Conservation (phyloP, 2,888 invertebrate species). For the Pandemis cinnamomeana region DNA sequence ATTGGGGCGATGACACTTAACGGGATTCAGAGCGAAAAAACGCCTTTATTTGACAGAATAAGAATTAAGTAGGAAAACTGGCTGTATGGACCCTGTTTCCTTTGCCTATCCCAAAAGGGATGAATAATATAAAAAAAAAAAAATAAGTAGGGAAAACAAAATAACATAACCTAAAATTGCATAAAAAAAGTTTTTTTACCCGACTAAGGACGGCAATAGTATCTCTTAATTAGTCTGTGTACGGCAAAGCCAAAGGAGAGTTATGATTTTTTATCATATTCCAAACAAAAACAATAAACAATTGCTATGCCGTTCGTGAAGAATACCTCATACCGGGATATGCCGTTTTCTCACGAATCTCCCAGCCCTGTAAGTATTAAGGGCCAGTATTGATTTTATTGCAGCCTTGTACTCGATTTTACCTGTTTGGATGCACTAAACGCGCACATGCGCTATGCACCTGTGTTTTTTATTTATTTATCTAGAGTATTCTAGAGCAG, state of each 20-base stretch:
- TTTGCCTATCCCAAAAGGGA: too few relatives aligned
- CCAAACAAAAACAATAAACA: neutral
- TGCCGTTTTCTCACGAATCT: conserved; percentile 58
- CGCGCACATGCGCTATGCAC: neutral
- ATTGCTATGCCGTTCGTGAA: conserved; percentile 52
- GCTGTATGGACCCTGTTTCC: too few relatives aligned
- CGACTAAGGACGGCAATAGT: too few relatives aligned
- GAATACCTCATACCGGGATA: conserved; percentile 52
- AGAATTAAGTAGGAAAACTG: too few relatives aligned
- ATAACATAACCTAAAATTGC: conserved; percentile 19
- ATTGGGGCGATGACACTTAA: neutral
- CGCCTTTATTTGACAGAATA: too few relatives aligned
- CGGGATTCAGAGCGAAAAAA: neutral
- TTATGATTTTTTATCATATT: too few relatives aligned
- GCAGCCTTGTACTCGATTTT: neutral
- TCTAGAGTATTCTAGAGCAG: too few relatives aligned
- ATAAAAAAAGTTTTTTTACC: too few relatives aligned
- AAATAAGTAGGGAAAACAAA: neutral
- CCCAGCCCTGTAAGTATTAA: conserved; percentile 52
- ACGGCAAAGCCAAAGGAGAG: too few relatives aligned
- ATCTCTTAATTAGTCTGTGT: too few relatives aligned
- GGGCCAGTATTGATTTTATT: neutral
- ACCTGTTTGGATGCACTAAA: neutral
- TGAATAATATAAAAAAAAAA: too few relatives aligned
- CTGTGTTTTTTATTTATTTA: neutral